Evolutionary conservation across 2,113 vertebrate species (phyloP).

Genomic region (Capreolus pygargus): DNA sequence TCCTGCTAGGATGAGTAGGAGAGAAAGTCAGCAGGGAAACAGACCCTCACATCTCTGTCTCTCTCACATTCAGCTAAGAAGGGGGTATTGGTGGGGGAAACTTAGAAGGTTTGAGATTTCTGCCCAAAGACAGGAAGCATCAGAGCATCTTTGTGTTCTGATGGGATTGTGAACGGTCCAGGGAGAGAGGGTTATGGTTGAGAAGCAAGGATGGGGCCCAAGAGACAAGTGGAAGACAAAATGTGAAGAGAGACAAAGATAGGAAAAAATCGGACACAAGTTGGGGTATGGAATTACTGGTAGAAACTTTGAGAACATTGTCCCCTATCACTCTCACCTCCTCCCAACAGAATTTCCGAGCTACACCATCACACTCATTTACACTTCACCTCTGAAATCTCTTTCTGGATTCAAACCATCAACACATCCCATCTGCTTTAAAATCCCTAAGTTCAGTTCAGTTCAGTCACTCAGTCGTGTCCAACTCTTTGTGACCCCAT

Average conservation of each 20-base stretch:
- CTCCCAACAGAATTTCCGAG: neutral
- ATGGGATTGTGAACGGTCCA: neutral
- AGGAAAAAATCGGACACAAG: fast-evolving
- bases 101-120: neutral
- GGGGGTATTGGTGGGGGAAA: neutral
- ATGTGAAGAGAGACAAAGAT: neutral
- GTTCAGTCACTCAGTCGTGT: too few species aligned
- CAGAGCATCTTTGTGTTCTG: neutral
- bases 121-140: neutral
- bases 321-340: too few species aligned
- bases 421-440: neutral
- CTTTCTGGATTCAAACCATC: neutral
- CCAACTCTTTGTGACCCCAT: too few species aligned
- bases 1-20: neutral
- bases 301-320: neutral
- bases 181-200: fast-evolving
- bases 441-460: neutral
- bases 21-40: neutral
- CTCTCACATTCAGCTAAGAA: neutral
- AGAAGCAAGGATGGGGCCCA: neutral
- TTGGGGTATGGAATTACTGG: too few species aligned
- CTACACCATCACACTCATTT: neutral
- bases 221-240: neutral
- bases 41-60: neutral
- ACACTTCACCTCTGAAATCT: neutral